Evolutionary conservation across 2,888 invertebrate genomes (phyloP), one percentile per base, ranked within the genome.

Genomic region (Hybos culiciformis): DNA sequence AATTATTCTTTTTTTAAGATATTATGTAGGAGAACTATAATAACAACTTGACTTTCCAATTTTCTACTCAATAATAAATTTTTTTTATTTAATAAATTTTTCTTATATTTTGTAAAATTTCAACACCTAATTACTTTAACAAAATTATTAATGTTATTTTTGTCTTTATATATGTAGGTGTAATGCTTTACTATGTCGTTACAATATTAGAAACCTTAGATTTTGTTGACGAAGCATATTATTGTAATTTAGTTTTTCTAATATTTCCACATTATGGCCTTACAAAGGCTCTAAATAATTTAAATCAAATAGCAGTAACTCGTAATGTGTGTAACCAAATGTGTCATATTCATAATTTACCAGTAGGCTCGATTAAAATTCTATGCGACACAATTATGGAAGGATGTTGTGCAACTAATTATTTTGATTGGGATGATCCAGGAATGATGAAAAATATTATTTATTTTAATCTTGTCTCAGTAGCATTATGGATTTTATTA

Each of bases 261-360:
- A 57, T 78, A 26, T 74, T 82, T 49, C 90, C 90, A 0, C 78
- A 83, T 54, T 83, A 75, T 59, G 70, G 75, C 15, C 58, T 83
- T 44, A 74, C 68, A 7, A 61, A 65, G 44, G 63, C 67, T 5
- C 57, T 73, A 9, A 58, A 66, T 45, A 67, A 69, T 43, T 48
- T 60, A 5, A 65, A 61, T 48, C 49, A 50, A 1, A 56, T 60
- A 46, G 48, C 49, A 29, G 54, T 57, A 15, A 53, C 55, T 1
- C 44, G 55, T 3, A 17, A 15, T 17, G 18, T 17, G 15, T 32
- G 32, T 15, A 15, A 17, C 17, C 48, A 52, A 33, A 52, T 57
- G 29, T 63, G 66, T 48, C 5, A 32, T 32, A 8, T 17, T 14
- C 3, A 7, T 17, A 32, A 32, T 32, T 4, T 31, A 4, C n/a